Conservation (phyloP, 2,113 vertebrate genomes). For the Sapayoa aenigma region DNA sequence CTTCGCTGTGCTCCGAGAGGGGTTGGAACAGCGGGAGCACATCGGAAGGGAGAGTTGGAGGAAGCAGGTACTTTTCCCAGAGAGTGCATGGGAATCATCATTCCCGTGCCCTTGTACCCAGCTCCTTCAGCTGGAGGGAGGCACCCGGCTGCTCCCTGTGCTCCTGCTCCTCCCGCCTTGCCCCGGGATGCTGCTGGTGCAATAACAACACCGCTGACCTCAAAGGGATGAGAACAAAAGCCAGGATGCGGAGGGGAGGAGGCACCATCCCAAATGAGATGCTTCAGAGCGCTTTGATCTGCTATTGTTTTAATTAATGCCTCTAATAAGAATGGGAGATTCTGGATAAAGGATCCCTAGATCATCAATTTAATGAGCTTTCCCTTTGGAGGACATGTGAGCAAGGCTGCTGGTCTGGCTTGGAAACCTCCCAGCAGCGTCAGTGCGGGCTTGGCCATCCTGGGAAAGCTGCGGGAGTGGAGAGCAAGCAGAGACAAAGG, state of each 20-base stretch:
- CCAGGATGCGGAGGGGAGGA: background rate
- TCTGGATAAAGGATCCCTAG: conserved; percentile 8
- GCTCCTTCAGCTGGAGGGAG: background rate
- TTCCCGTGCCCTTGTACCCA: rapidly evolving
- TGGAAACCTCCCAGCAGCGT: background rate
- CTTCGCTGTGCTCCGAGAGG: rapidly evolving
- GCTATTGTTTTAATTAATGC: conserved; percentile 46
- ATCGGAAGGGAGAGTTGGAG: background rate
- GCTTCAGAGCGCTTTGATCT: conserved; percentile 11
- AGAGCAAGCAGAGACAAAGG: background rate
- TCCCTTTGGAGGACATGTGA: background rate
- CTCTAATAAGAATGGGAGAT: conserved; percentile 1
- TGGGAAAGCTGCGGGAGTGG: background rate
- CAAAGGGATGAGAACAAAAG: background rate
- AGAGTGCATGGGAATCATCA: rapidly evolving
- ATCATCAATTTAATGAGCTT: conserved; percentile 30
- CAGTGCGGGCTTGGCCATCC: background rate
- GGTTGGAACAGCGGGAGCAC: rapidly evolving
- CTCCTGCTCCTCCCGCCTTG: background rate
- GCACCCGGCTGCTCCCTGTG: rapidly evolving
- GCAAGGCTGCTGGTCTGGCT: background rate
- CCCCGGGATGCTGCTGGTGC: background rate
- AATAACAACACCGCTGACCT: background rate
- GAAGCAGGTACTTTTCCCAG: background rate
- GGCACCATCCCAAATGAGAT: background rate